Percentiles rank a stretch among this genome's conserved stretches.
phyloP scores from a whole-genome alignment of 1,140 invertebrate genomes.

The Drosophila persimilis region DNA sequence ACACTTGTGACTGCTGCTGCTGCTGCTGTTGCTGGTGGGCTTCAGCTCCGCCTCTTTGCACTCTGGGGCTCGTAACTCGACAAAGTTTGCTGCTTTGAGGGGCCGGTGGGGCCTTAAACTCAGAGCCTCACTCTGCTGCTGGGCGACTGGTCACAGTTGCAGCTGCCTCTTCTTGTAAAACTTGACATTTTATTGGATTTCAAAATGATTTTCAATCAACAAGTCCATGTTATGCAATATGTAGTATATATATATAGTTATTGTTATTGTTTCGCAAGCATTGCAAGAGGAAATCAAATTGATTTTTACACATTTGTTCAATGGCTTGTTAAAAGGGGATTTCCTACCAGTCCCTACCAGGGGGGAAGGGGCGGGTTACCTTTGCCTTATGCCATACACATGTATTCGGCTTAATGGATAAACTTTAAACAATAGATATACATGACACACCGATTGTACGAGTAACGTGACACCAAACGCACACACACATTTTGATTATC shows the following conservation, averaged over 20 bases:
- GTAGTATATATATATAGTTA: slow-evolving; percentile 59
- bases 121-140: too few species aligned
- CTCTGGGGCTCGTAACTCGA: slow-evolving; percentile 33
- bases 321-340: slow-evolving; percentile 28
- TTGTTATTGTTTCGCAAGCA: slow-evolving; percentile 42
- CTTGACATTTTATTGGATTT: slow-evolving; percentile 72
- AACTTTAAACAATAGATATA: slow-evolving; percentile 46
- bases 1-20: slow-evolving; percentile 12
- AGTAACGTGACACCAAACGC: slow-evolving; percentile 17
- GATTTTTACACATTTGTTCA: slow-evolving; percentile 30
- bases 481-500: slow-evolving; percentile 31
- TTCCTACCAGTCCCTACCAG: slow-evolving; percentile 6
- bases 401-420: slow-evolving; percentile 32
- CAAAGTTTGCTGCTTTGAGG: slow-evolving; percentile 40
- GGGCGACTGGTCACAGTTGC: slow-evolving; percentile 15
- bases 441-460: slow-evolving; percentile 21
- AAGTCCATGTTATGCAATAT: slow-evolving; percentile 71
- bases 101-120: slow-evolving; percentile 44
- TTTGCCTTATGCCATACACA: slow-evolving; percentile 23
- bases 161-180: slow-evolving; percentile 49
- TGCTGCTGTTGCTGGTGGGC: not conserved
- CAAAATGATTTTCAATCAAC: slow-evolving; percentile 81
- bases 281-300: slow-evolving; percentile 37
- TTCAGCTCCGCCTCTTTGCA: slow-evolving; percentile 33
- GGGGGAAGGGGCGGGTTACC: slow-evolving; percentile 5